Evolutionary conservation across 2,888 invertebrate species (phyloP).

Genomic region (Pecten maximus): DNA sequence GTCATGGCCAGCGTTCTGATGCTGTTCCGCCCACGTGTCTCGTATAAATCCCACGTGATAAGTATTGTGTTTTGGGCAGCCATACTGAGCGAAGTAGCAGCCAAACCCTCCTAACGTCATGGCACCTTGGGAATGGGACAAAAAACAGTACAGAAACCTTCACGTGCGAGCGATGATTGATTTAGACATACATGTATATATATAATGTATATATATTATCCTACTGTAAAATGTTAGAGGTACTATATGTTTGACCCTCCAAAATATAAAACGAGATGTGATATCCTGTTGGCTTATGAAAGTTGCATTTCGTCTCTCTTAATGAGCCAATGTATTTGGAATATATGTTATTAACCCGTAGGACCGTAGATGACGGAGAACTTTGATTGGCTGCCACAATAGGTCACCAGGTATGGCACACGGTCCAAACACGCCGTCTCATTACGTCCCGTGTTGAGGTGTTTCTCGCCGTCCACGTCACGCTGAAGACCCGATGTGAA

Average conservation of each 20-base stretch:
- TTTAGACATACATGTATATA: no score
- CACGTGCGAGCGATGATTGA: background rate
- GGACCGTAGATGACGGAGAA: conserved; percentile 65
- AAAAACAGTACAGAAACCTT: background rate
- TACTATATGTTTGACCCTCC: no score
- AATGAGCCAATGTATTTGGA: background rate
- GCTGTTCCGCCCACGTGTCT: conserved; percentile 62
- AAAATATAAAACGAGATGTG: background rate
- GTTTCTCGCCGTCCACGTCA: conserved; percentile 59
- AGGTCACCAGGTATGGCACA: conserved; percentile 60
- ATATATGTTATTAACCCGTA: conserved; percentile 56
- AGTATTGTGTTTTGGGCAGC: conserved; percentile 60
- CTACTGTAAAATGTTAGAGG: no score
- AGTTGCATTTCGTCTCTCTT: background rate
- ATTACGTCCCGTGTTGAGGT: conserved; percentile 54
- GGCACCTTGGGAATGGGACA: conserved; percentile 56
- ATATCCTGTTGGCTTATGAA: background rate
- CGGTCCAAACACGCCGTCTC: conserved; percentile 63
- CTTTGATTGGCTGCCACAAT: conserved; percentile 57
- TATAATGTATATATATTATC: no score
- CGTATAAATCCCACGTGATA: conserved; percentile 39
- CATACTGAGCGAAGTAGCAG: conserved; percentile 63
- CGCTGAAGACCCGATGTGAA: conserved; percentile 53
- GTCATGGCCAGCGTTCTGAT: conserved; percentile 50
- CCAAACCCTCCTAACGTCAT: conserved; percentile 65